A percentile compares a stretch with the other conserved stretches of the same genome.
phyloP scores from a whole-genome alignment of 2,888 invertebrate species.

The Eristalis intricaria region DNA sequence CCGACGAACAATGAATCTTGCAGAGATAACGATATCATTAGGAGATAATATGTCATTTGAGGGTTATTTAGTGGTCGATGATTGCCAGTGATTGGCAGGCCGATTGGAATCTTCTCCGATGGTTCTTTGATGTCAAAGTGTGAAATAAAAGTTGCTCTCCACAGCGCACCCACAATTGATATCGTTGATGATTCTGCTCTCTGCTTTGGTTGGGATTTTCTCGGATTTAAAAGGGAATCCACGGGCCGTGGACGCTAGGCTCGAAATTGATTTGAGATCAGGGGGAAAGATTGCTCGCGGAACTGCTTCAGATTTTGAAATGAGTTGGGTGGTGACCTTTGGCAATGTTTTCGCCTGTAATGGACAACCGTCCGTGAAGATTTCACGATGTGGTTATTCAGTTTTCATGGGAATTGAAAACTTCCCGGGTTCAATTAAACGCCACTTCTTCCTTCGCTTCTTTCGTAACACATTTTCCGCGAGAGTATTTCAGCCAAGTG shows the following conservation, averaged over 20 bases:
- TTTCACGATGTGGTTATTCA: background rate
- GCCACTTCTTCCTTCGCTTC: background rate
- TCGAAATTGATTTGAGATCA: background rate
- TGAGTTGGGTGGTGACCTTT: background rate
- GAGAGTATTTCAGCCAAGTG: too few species aligned
- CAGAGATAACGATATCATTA: slow-evolving; percentile 52
- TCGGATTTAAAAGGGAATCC: background rate
- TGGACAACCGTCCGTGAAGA: background rate
- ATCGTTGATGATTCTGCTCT: background rate
- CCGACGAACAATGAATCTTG: slow-evolving; percentile 37
- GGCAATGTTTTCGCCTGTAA: background rate
- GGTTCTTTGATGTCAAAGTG: background rate
- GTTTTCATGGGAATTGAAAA: background rate
- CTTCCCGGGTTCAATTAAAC: background rate
- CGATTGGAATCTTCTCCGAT: slow-evolving; percentile 11
- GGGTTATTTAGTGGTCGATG: slow-evolving; percentile 59
- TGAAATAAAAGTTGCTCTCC: slow-evolving; percentile 1
- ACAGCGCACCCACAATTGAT: background rate
- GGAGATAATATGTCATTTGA: slow-evolving; percentile 59
- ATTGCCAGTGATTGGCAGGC: slow-evolving; percentile 35
- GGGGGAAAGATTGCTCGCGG: background rate
- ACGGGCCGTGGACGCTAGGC: background rate
- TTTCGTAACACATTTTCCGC: too few species aligned
- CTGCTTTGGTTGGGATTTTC: background rate
- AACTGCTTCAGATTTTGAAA: background rate